Conservation (phyloP, 2,888 invertebrate genomes). For the Drosophila gaucha region DNA sequence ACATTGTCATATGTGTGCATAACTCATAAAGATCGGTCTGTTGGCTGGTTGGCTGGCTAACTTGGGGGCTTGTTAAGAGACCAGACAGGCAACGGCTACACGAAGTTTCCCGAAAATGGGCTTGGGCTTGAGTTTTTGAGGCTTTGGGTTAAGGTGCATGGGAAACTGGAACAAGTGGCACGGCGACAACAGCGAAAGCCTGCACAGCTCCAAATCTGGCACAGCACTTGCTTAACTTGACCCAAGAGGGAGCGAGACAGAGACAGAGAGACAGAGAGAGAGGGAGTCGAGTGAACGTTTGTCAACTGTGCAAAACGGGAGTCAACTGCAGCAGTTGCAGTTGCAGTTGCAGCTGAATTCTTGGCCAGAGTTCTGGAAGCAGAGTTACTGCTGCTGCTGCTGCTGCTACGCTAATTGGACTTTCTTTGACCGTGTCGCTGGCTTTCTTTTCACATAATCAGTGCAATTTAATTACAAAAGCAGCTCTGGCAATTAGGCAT, state of each 20-base stretch:
- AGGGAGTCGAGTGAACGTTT: slow-evolving; percentile 41
- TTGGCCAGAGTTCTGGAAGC: slow-evolving; percentile 40
- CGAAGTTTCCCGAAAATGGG: slow-evolving; percentile 62
- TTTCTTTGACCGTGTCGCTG: slow-evolving; percentile 52
- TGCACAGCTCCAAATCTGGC: slow-evolving; percentile 50
- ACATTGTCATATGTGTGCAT: slow-evolving; percentile 71
- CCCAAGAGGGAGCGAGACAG: slow-evolving; percentile 36
- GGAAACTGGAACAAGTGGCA: slow-evolving; percentile 78
- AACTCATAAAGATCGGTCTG: slow-evolving; percentile 69
- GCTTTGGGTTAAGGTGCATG: slow-evolving; percentile 77
- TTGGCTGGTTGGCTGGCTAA: neutral
- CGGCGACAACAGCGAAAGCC: slow-evolving; percentile 60
- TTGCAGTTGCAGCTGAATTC: slow-evolving; percentile 18
- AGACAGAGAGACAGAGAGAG: slow-evolving; percentile 16
- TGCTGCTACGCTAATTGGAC: slow-evolving; percentile 65
- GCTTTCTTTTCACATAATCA: slow-evolving; percentile 70
- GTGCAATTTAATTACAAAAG: slow-evolving; percentile 74
- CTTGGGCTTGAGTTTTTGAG: slow-evolving; percentile 51
- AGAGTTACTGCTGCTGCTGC: slow-evolving; percentile 4
- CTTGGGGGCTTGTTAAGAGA: slow-evolving; percentile 52
- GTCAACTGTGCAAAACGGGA: slow-evolving; percentile 58
- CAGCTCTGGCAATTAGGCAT: slow-evolving; percentile 72
- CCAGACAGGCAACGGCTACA: slow-evolving; percentile 11
- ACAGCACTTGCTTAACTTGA: slow-evolving; percentile 75
- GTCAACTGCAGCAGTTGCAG: slow-evolving; percentile 13